phyloP scores from a whole-genome alignment of 2,113 vertebrate species.

The Colaptes auratus region DNA sequence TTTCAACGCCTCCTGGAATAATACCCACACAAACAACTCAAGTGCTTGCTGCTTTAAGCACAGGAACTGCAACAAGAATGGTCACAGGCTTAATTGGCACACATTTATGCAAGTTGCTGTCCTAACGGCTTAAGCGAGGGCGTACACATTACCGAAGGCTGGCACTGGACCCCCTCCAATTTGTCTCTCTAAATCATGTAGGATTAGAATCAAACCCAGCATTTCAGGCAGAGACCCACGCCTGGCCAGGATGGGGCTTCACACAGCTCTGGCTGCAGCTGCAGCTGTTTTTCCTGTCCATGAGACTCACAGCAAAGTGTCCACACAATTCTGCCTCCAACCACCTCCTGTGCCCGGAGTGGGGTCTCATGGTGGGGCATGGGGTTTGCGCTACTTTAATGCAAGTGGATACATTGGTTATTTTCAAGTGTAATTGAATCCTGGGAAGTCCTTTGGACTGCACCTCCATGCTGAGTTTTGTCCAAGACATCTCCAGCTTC shows the following conservation, averaged over 20 bases:
- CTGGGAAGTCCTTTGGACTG: not conserved
- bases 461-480: not conserved
- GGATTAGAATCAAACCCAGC: slow-evolving; percentile 30
- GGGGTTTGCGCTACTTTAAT: not conserved
- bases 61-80: not conserved
- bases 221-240: not conserved
- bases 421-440: not conserved
- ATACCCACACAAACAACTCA: not conserved
- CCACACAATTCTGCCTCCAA: not conserved
- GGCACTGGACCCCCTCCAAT: slow-evolving; percentile 40
- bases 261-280: not conserved
- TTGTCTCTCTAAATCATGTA: slow-evolving; percentile 34
- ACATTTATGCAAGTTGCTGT: slow-evolving; percentile 33
- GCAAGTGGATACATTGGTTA: not conserved
- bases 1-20: not conserved
- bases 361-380: not conserved
- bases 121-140: not conserved
- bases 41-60: not conserved
- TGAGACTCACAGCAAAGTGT: fast-evolving
- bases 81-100: not conserved
- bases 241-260: not conserved
- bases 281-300: not conserved
- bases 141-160: not conserved
- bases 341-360: not conserved
- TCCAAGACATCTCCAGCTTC: not conserved